These are phyloP conservation scores for Stenopsyche tienmushanensis DNA, from an alignment of 1,140 invertebrate genomes.

Conservation along the genomic window DNA sequence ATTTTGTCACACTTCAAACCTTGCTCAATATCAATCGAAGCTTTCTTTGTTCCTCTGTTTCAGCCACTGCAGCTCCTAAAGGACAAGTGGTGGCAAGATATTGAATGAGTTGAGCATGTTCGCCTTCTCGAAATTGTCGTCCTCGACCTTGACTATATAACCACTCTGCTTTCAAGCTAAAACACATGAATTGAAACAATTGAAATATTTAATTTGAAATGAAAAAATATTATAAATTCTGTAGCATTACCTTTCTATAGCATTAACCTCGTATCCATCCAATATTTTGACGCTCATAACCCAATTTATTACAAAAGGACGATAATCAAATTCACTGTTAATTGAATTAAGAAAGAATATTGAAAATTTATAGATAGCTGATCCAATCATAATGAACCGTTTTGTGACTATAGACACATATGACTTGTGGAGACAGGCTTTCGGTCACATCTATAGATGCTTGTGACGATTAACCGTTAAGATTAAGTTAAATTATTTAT, in stretches of 20 bases:
- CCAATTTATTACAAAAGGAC: conserved; percentile 92
- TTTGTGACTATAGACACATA: not conserved
- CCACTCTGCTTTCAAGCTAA: conserved; percentile 91
- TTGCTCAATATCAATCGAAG: conserved; percentile 81
- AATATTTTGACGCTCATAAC: conserved; percentile 83
- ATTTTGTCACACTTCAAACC: no score
- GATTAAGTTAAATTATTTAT: no score
- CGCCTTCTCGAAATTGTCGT: conserved; percentile 80
- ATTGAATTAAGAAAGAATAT: conserved; percentile 22
- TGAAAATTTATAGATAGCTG: not conserved
- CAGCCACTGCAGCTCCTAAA: conserved; percentile 69
- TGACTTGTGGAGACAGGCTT: no score
- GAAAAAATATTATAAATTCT: conserved; percentile 23
- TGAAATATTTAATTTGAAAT: not conserved
- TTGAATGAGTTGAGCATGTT: conserved; percentile 78
- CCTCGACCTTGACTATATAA: conserved; percentile 90
- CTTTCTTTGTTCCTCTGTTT: conserved; percentile 84
- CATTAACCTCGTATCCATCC: conserved; percentile 84
- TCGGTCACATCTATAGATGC: no score
- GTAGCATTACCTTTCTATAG: conserved; percentile 78
- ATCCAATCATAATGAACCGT: not conserved
- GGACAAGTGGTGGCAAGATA: conserved; percentile 80
- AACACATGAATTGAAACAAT: conserved; percentile 5
- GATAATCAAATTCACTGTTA: conserved; percentile 83
- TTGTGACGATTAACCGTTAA: no score